phyloP scores from a whole-genome alignment of 1,140 invertebrate species.

The Tyrophagus putrescentiae region DNA sequence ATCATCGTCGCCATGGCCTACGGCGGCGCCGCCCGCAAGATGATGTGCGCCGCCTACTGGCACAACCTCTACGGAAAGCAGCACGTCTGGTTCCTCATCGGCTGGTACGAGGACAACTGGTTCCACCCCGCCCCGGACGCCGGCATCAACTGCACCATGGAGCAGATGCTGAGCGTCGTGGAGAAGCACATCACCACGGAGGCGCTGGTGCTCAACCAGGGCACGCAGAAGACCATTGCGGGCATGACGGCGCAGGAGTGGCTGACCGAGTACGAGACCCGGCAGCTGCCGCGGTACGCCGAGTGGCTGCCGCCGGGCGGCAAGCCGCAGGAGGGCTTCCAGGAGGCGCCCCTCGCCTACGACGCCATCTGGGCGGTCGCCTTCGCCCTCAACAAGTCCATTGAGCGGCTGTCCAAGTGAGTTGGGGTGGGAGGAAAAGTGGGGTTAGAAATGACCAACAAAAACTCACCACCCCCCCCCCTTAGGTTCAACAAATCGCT shows the following conservation, averaged over 20 bases:
- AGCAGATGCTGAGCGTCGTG: conserved; percentile 80
- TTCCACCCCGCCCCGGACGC: conserved; percentile 49
- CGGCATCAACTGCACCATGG: conserved; percentile 60
- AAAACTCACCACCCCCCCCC: too few species aligned
- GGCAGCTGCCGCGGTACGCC: conserved; percentile 40
- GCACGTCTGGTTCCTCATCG: conserved; percentile 99
- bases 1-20: conserved; percentile 98
- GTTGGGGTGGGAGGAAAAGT: too few species aligned
- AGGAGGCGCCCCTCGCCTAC: conserved; percentile 90
- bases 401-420: conserved; percentile 63
- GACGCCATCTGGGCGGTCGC: conserved; percentile 97
- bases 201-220: conserved; percentile 94
- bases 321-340: conserved; percentile 52
- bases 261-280: conserved; percentile 47
- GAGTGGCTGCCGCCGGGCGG: conserved; percentile 22
- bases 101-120: conserved; percentile 99
- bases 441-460: too few species aligned
- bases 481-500: too few species aligned
- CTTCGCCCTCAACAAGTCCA: conserved; percentile 89
- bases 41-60: conserved; percentile 87
- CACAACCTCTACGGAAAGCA: conserved; percentile 84
- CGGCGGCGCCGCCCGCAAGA: conserved; percentile 81
- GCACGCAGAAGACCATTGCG: conserved; percentile 69
- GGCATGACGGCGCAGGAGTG: conserved; percentile 59
- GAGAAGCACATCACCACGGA: conserved; percentile 96